These are phyloP conservation scores for Coregonus ussuriensis DNA, from an alignment of 2,797 vertebrate genomes.

Conservation along the genomic window DNA sequence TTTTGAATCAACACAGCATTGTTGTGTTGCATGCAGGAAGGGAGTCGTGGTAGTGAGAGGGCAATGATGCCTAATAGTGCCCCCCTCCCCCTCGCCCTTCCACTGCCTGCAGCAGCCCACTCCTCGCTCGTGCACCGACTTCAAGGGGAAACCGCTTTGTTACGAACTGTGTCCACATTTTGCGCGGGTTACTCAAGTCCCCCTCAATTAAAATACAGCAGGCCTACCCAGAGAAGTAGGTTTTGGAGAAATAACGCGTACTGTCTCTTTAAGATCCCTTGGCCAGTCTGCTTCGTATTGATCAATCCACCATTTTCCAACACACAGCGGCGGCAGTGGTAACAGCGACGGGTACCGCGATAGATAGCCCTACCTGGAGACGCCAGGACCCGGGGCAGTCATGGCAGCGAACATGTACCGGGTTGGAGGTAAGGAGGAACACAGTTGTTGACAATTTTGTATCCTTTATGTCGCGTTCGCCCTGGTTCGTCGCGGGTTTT, in stretches of 20 bases:
- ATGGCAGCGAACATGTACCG: slow-evolving; percentile 89
- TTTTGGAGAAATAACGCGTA: slow-evolving; percentile 39
- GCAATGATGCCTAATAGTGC: slow-evolving; percentile 33
- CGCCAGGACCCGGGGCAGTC: slow-evolving; percentile 79
- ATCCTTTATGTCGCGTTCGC: slow-evolving; percentile 45
- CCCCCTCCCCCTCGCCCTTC: slow-evolving; percentile 16
- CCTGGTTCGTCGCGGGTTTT: slow-evolving; percentile 43
- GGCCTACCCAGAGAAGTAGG: slow-evolving; percentile 8
- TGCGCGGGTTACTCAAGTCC: slow-evolving; percentile 23
- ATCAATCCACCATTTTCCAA: slow-evolving; percentile 88
- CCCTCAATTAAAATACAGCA: slow-evolving; percentile 20
- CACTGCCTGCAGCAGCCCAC: slow-evolving; percentile 9
- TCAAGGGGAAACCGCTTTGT: slow-evolving; percentile 45
- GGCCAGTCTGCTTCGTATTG: slow-evolving; percentile 80
- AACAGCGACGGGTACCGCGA: slow-evolving; percentile 67
- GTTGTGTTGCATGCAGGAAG: background rate
- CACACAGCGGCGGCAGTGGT: slow-evolving; percentile 77
- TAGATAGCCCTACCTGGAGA: slow-evolving; percentile 78
- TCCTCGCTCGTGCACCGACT: slow-evolving; percentile 31
- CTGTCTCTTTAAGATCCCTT: slow-evolving; percentile 83
- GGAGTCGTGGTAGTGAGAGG: slow-evolving; percentile 42
- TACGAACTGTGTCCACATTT: slow-evolving; percentile 40
- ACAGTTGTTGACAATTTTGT: slow-evolving; percentile 26
- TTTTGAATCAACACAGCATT: background rate
- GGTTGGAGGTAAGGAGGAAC: slow-evolving; percentile 80